Percentiles rank a stretch among this genome's conserved stretches.
phyloP scores from a whole-genome alignment of 2,888 invertebrate genomes.

The Mythimna pallens region DNA sequence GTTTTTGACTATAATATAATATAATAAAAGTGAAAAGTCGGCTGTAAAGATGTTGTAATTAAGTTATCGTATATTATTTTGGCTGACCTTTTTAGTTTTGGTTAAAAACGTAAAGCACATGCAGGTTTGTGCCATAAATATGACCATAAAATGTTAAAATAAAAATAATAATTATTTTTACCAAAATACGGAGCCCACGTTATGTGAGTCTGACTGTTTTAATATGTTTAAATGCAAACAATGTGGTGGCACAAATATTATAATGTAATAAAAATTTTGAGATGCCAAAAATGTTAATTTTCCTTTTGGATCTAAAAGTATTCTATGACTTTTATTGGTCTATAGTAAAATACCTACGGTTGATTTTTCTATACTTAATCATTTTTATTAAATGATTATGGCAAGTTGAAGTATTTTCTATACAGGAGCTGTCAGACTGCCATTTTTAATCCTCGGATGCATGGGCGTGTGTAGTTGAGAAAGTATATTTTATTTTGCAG shows the following conservation, averaged over 20 bases:
- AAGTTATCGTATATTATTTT: not conserved
- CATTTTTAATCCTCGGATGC: not conserved
- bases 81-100: not conserved
- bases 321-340: no score
- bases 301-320: no score
- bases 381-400: not conserved
- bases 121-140: not conserved
- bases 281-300: not conserved
- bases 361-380: not conserved
- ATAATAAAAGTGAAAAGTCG: no score
- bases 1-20: no score
- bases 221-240: not conserved
- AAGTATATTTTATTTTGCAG: slow-evolving; percentile 18
- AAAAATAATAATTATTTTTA: not conserved
- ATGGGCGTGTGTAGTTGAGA: slow-evolving; percentile 4
- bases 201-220: not conserved
- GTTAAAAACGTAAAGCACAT: not conserved
- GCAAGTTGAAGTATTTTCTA: not conserved
- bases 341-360: not conserved
- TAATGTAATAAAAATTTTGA: not conserved
- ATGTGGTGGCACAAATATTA: not conserved
- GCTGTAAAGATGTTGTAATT: not conserved
- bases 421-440: not conserved
- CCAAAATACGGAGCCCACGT: not conserved
- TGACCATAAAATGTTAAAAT: not conserved